Evolutionary conservation across 2,797 vertebrate species (phyloP), one percentile per base, ranked within the genome.

Genomic region (Chloroceryle inda): DNA sequence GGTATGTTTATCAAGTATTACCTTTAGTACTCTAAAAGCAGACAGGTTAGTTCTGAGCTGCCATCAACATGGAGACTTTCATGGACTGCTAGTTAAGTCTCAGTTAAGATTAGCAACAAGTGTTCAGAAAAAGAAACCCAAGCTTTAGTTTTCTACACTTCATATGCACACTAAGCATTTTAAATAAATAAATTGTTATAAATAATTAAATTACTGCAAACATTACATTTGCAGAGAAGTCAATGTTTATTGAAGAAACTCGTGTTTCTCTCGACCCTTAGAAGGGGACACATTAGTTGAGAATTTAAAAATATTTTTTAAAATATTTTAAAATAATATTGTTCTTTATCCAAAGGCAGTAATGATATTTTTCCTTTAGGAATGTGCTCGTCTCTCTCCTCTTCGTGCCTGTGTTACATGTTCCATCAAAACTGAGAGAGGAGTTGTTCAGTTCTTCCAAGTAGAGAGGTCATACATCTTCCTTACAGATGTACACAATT

Each of bases 401-500:
- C 10, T 58, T 27, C 31, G 26, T 64, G 11, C 16, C 33, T 40
- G 17, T 58, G 38, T 69, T 85, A 38, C 11, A 14, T 26, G 31
- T 74, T 90, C 59, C n/a, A 64, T 72, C 77, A 93, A 91, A 79
- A 82, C 31, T 0, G 0, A 88, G 17, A 53, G n/a, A 89, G n/a
- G 21, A 61, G 35, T 59, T 92, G 20, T 71, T 93, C 53, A 75
- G 38, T 78, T 88, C 50, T 77, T 84, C 42, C 76, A 81, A 66
- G 49, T 69, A 74, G 11, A 71, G 21, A 10, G 40, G n/a, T 85
- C 73, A 75, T 92, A 95, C 5, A 78, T 96, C 91, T 88, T 95
- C 62, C 47, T 89, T 89, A 83, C 4, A 72, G 53, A 84, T 44
- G 62, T 73, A 89, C 62, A 81, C 6, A 11, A 81, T 52, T 69